A percentile compares a stretch with the other conserved stretches of the same genome.
phyloP scores from a whole-genome alignment of 2,113 vertebrate genomes.

The Pluvianellus socialis region DNA sequence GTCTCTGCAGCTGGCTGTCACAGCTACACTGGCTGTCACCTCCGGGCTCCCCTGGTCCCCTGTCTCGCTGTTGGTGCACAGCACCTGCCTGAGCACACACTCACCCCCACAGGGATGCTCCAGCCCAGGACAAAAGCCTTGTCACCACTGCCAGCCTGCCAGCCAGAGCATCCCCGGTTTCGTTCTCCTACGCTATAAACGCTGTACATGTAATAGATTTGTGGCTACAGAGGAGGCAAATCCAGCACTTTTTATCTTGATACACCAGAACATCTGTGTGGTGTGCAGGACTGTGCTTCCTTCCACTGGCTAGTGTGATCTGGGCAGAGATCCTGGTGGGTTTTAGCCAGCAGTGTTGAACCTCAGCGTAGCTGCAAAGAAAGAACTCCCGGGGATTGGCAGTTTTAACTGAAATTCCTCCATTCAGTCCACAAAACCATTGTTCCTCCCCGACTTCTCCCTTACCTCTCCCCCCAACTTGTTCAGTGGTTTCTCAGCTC shows the following conservation, averaged over 20 bases:
- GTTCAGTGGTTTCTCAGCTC: neutral
- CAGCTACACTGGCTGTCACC: neutral
- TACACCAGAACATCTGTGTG: neutral
- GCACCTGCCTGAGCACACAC: neutral
- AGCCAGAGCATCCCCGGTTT: neutral
- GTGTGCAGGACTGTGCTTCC: neutral
- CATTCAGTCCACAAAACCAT: neutral
- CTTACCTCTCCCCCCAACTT: neutral
- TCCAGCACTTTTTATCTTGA: neutral
- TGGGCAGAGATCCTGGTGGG: neutral
- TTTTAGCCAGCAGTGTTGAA: neutral
- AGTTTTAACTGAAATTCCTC: neutral
- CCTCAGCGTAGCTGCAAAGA: neutral
- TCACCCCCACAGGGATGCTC: neutral
- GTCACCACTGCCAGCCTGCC: neutral
- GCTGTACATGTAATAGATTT: neutral
- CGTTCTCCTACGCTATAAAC: neutral
- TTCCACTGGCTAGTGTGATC: neutral
- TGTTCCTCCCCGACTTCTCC: neutral
- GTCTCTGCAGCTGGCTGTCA: neutral
- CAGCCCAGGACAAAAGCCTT: neutral
- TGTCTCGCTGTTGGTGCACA: neutral
- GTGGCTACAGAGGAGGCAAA: neutral
- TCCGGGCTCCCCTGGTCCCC: fast-evolving
- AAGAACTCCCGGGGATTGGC: neutral